Evolutionary conservation across 2,888 invertebrate species (phyloP).

Genomic region (Macaria notata): DNA sequence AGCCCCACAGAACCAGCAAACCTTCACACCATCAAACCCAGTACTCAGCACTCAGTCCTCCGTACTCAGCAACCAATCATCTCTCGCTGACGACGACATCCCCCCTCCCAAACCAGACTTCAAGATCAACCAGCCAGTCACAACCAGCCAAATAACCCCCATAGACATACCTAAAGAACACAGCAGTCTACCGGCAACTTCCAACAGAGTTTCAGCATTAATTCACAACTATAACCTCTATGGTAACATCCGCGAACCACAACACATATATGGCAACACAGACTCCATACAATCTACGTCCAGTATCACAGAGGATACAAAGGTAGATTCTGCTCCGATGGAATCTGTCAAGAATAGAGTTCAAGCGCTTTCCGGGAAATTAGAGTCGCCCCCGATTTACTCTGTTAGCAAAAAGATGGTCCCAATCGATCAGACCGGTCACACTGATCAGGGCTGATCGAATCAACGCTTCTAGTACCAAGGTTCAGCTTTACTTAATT

Average conservation of each 20-base stretch:
- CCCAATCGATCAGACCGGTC: constrained; percentile 59
- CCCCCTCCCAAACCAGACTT: constrained; percentile 67
- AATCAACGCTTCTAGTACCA: constrained; percentile 49
- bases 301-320: constrained; percentile 54
- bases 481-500: constrained; percentile 51
- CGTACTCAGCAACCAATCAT: constrained; percentile 52
- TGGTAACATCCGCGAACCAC: constrained; percentile 68
- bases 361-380: constrained; percentile 68
- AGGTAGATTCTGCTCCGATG: constrained; percentile 64
- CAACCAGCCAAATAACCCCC: constrained; percentile 49
- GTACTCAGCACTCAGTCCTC: constrained; percentile 53
- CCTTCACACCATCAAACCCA: constrained; percentile 31
- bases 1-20: constrained; percentile 44
- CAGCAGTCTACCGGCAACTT: constrained; percentile 63
- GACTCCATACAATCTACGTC: constrained; percentile 58
- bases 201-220: constrained; percentile 71
- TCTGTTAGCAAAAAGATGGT: constrained; percentile 73
- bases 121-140: constrained; percentile 77
- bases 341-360: constrained; percentile 73
- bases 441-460: constrained; percentile 64
- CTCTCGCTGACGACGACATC: constrained; percentile 58
- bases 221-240: constrained; percentile 77
- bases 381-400: constrained; percentile 70
- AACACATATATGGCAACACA: constrained; percentile 74
- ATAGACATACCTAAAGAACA: constrained; percentile 62